phyloP scores from a whole-genome alignment of 2,113 vertebrate genomes.

The Gnathonemus longibarbis region DNA sequence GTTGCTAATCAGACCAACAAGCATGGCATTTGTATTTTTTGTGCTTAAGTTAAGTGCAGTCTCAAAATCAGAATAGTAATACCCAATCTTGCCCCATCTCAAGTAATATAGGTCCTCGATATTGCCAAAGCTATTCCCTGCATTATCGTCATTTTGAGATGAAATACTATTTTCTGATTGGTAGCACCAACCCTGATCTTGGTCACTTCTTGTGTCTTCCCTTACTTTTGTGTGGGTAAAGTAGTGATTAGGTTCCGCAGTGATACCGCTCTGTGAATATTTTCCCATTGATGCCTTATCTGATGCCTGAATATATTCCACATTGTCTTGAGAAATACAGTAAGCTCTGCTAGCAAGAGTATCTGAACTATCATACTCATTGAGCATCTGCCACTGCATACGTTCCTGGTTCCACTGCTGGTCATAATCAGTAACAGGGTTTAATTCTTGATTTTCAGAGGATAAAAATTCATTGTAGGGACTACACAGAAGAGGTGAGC shows the following conservation, averaged over 20 bases:
- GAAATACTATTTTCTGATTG: slow-evolving; percentile 26
- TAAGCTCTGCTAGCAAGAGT: slow-evolving; percentile 38
- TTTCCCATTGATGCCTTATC: slow-evolving; percentile 27
- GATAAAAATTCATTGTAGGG: slow-evolving; percentile 35
- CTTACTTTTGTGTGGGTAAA: slow-evolving; percentile 23
- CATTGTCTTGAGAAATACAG: slow-evolving; percentile 31
- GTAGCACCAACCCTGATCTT: slow-evolving; percentile 31
- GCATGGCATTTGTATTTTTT: slow-evolving; percentile 41
- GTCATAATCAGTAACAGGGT: slow-evolving; percentile 48
- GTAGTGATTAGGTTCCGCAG: slow-evolving; percentile 32
- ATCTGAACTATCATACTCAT: slow-evolving; percentile 16
- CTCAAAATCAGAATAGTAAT: slow-evolving; percentile 36
- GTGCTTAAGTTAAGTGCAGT: slow-evolving; percentile 58
- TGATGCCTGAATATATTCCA: slow-evolving; percentile 29
- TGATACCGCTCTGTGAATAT: slow-evolving; percentile 25
- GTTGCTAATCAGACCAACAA: slow-evolving; percentile 30
- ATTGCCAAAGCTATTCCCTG: slow-evolving; percentile 52
- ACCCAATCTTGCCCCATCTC: slow-evolving; percentile 11
- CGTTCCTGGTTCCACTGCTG: slow-evolving; percentile 58
- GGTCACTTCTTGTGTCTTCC: slow-evolving; percentile 32
- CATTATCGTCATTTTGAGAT: slow-evolving; percentile 29
- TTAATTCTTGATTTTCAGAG: slow-evolving; percentile 30
- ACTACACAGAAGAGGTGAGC: slow-evolving; percentile 25
- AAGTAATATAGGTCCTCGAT: slow-evolving; percentile 29
- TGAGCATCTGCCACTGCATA: slow-evolving; percentile 55